Evolutionary conservation across 2,113 vertebrate genomes (phyloP).

Genomic region (Chloropsis hardwickii): DNA sequence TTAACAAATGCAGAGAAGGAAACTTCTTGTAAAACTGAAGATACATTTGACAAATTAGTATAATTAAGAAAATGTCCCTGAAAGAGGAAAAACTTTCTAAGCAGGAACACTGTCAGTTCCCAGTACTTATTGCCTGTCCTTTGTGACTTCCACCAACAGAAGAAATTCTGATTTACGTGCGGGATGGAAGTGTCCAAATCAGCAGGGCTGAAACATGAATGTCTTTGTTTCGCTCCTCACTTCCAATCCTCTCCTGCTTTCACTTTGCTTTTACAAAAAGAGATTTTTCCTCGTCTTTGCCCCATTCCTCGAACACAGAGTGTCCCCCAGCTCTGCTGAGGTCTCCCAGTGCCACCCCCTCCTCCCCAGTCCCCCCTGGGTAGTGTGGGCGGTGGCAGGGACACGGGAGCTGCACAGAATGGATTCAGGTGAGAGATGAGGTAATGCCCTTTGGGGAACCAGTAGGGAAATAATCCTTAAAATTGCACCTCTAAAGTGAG

Average conservation of each 20-base stretch:
- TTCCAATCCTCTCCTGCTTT: background rate
- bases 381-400: background rate
- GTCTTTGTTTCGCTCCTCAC: background rate
- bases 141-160: background rate
- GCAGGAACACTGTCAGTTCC: background rate
- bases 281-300: background rate
- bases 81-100: background rate
- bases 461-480: background rate
- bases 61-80: constrained; percentile 41
- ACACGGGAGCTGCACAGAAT: background rate
- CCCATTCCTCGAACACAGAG: background rate
- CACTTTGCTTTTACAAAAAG: background rate
- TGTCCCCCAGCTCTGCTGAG: background rate
- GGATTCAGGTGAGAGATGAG: background rate
- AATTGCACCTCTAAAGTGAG: background rate
- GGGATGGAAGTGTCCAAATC: background rate
- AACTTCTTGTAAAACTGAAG: constrained; percentile 31
- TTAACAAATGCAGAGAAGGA: constrained; percentile 34
- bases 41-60: constrained; percentile 43
- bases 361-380: background rate
- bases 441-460: background rate
- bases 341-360: background rate
- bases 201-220: background rate
- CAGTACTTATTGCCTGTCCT: background rate
- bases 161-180: background rate